Evolutionary conservation across 2,888 invertebrate genomes (phyloP).

Genomic region (Aplocera efformata): DNA sequence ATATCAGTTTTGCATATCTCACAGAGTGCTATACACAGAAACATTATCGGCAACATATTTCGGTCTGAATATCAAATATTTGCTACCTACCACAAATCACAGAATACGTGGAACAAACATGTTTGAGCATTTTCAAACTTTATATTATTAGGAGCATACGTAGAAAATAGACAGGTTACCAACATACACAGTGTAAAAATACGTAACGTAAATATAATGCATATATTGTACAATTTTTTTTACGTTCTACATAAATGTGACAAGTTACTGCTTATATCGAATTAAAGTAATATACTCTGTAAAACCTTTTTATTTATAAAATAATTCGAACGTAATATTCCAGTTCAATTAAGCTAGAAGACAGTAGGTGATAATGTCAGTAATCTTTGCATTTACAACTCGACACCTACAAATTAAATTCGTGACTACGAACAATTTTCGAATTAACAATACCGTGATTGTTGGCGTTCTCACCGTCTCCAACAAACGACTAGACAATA

Average conservation of each 20-base stretch:
- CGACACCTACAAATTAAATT: constrained; percentile 58
- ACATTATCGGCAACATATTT: constrained; percentile 32
- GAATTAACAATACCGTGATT: constrained; percentile 50
- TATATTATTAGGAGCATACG: too few species aligned
- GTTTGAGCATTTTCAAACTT: background rate
- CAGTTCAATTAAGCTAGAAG: constrained; percentile 10
- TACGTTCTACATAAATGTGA: too few species aligned
- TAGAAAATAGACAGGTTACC: too few species aligned
- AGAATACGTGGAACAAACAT: constrained; percentile 19
- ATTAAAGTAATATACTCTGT: too few species aligned
- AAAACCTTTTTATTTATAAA: too few species aligned
- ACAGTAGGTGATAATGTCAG: constrained; percentile 13
- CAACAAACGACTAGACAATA: constrained; percentile 50
- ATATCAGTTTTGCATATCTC: constrained; percentile 34
- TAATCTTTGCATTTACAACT: constrained; percentile 45
- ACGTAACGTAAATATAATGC: too few species aligned
- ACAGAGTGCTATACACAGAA: constrained; percentile 32
- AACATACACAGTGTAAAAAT: too few species aligned
- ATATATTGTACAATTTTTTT: too few species aligned
- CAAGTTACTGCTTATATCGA: too few species aligned
- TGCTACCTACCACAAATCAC: constrained; percentile 23
- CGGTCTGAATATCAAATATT: constrained; percentile 28
- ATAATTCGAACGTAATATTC: too few species aligned
- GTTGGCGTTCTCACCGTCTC: constrained; percentile 55
- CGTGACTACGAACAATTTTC: constrained; percentile 56